Evolutionary conservation across 1,140 invertebrate species (phyloP), one percentile per base, ranked within the genome.

Genomic region (Ostrea denselamellosa): DNA sequence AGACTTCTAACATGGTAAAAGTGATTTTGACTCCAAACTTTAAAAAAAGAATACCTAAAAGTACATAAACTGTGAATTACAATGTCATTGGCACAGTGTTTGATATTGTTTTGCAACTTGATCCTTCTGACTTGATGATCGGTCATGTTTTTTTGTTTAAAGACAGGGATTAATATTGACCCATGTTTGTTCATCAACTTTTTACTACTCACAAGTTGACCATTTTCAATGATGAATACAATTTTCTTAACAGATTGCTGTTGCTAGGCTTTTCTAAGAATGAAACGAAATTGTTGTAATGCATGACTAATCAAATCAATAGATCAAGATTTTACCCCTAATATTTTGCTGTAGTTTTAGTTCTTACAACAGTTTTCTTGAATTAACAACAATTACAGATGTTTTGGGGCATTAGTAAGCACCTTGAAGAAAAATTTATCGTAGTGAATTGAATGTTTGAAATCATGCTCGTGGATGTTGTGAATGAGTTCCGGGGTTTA

Each of bases 391-490:
- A 25, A 77, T 25, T 77, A 28, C 25, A 14, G 34, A 34, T 77
- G 68, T 28, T 77, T 62, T 28, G 8, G 68, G 68, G 22, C 68
- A 77, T 77, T 77, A 77, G 68, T 34, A 77, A 77, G 25, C 25
- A 34, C 68, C 68, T 25, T 34, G 28, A 77, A 77, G 68, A 14
- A 77, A 14, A 25, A 34, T 25, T 22, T 25, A 25, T 77, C 68
- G 14, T 77, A 25, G 68, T 77, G 68, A 77, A 25, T 77, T 28
- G 28, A 77, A 28, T 28, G 68, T 77, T 77, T 77, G 68, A 77
- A 25, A 10, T 14, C 28, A 34, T 34, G 12, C 68, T 28, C 28
- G 8, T 28, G 25, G 25, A 77, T 77, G 28, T 25, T 34, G 28
- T 34, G 68, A 62, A 62, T 62, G 58, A 28, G 22, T 77, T 77